Evolutionary conservation across 2,797 vertebrate genomes (phyloP).

Genomic region (Gallinago nigripennis): DNA sequence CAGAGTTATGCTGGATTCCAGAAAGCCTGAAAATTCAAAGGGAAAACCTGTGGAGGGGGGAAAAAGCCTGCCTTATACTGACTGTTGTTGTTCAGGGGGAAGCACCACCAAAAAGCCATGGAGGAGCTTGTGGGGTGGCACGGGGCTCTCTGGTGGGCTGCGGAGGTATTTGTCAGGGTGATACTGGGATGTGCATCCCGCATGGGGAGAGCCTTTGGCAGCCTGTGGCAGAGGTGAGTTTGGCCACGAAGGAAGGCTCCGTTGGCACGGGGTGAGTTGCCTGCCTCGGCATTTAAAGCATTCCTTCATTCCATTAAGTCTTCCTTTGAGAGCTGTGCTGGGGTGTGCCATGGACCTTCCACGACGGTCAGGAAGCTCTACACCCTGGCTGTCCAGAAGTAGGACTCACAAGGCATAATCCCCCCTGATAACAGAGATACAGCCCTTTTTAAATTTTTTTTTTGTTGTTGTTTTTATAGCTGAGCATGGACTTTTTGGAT

Average conservation of each 20-base stretch:
- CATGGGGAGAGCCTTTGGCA: fast-evolving
- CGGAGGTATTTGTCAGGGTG: not conserved
- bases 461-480: no score
- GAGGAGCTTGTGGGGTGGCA: not conserved
- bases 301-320: not conserved
- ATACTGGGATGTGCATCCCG: no score
- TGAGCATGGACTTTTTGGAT: no score
- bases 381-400: not conserved
- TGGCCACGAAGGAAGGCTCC: not conserved
- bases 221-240: not conserved
- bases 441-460: no score
- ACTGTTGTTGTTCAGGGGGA: not conserved
- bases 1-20: not conserved
- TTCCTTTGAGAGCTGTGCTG: not conserved
- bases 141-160: constrained; percentile 12
- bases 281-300: not conserved
- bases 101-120: fast-evolving
- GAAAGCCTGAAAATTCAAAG: not conserved
- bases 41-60: not conserved
- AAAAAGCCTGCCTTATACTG: not conserved
- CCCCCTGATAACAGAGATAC: not conserved
- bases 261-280: not conserved
- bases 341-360: not conserved
- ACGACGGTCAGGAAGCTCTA: fast-evolving
- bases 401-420: not conserved